These are phyloP conservation scores for Tetheella fluctuosa DNA, from an alignment of 2,888 invertebrate species.

Conservation along the genomic window DNA sequence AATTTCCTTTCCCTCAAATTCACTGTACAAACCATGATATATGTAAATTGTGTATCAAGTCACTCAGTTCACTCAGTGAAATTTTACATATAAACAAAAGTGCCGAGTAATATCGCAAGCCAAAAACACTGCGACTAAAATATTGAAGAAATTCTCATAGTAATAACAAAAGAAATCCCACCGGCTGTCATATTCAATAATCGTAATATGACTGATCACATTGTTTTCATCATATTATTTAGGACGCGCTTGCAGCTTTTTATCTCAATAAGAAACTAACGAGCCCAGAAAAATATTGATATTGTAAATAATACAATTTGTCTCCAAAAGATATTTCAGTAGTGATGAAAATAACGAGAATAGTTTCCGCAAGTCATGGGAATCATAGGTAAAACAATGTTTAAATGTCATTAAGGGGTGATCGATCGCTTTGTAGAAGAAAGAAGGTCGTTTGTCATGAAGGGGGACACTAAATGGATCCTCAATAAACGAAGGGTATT, in stretches of 20 bases:
- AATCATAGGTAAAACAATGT: slow-evolving; percentile 58
- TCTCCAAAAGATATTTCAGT: neutral
- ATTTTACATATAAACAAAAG: neutral
- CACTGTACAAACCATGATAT: neutral
- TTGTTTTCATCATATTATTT: slow-evolving; percentile 27
- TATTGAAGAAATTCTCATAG: neutral
- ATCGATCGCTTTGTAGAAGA: slow-evolving; percentile 66
- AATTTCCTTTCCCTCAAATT: neutral
- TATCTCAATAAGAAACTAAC: slow-evolving; percentile 15
- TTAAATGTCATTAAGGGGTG: slow-evolving; percentile 73
- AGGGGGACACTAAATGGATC: slow-evolving; percentile 70
- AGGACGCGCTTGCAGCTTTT: slow-evolving; percentile 11
- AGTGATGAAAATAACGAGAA: slow-evolving; percentile 11
- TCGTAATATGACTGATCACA: slow-evolving; percentile 44
- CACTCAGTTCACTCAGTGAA: neutral
- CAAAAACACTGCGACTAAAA: neutral
- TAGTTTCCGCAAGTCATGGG: slow-evolving; percentile 50
- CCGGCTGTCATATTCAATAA: slow-evolving; percentile 18
- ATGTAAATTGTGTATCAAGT: neutral
- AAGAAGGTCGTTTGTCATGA: slow-evolving; percentile 75
- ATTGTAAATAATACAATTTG: neutral
- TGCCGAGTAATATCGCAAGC: slow-evolving; percentile 3
- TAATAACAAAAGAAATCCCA: slow-evolving; percentile 4
- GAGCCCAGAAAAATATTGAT: slow-evolving; percentile 4
- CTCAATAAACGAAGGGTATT: slow-evolving; percentile 69